These are phyloP conservation scores for Pararge aegeria DNA, from an alignment of 1,140 invertebrate species.

Conservation along the genomic window DNA sequence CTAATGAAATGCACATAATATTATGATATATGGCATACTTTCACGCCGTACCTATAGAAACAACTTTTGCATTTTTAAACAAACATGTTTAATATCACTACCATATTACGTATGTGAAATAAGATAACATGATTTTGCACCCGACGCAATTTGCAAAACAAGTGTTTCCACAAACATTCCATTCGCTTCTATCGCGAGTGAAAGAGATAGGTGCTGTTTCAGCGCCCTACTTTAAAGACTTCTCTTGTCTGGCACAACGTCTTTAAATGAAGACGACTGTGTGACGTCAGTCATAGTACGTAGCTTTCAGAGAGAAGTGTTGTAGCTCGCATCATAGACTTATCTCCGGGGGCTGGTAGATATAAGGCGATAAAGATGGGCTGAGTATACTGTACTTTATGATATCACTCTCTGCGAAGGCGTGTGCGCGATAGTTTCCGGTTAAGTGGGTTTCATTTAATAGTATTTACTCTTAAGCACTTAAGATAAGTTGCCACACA, in stretches of 20 bases:
- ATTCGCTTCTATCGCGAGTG: constrained; percentile 71
- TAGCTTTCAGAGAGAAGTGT: constrained; percentile 75
- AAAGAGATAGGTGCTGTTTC: constrained; percentile 57
- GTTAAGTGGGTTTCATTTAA: constrained; percentile 56
- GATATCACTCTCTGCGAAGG: constrained; percentile 68
- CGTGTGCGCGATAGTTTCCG: constrained; percentile 66
- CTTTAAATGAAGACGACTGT: constrained; percentile 58
- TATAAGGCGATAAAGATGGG: constrained; percentile 71
- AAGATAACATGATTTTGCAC: constrained; percentile 56
- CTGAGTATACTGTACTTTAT: constrained; percentile 60
- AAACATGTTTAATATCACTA: constrained; percentile 27
- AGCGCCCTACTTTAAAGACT: constrained; percentile 48
- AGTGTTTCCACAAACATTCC: constrained; percentile 76
- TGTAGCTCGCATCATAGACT: constrained; percentile 70
- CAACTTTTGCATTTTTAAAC: constrained; percentile 21
- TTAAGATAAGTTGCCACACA: constrained; percentile 26
- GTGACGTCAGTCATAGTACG: constrained; percentile 78
- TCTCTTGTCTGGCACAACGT: constrained; percentile 63
- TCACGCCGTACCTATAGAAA: background rate
- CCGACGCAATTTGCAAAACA: constrained; percentile 74
- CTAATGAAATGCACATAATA: no score
- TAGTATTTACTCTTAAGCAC: constrained; percentile 26
- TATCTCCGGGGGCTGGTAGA: constrained; percentile 62
- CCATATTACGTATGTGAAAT: constrained; percentile 30
- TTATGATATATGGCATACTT: background rate